A percentile compares a stretch with the other conserved stretches of the same genome.
These are phyloP conservation scores for Hymenopus coronatus DNA, from an alignment of 2,888 invertebrate genomes.

Conservation along the genomic window DNA sequence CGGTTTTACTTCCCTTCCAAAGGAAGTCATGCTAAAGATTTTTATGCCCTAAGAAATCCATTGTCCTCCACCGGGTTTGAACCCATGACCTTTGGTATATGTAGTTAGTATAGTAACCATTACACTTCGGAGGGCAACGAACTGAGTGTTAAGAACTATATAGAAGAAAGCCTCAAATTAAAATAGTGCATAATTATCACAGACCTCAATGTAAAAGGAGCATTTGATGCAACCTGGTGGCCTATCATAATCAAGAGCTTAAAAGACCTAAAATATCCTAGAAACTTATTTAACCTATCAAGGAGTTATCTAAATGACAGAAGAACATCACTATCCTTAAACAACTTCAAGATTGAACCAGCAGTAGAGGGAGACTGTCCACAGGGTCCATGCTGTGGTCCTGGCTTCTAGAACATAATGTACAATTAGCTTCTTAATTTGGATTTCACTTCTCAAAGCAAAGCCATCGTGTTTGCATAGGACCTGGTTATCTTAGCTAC, in stretches of 20 bases:
- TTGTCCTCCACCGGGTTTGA: no score
- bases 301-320: not conserved
- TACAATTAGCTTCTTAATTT: not conserved
- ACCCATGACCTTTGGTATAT: no score
- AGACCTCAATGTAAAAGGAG: not conserved
- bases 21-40: no score
- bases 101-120: no score
- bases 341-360: not conserved
- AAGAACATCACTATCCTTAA: not conserved
- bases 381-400: not conserved
- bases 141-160: not conserved
- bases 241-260: not conserved
- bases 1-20: no score
- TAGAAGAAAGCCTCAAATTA: not conserved
- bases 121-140: no score
- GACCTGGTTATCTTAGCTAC: not conserved
- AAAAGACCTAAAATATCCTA: not conserved
- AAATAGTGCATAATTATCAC: not conserved
- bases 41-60: no score
- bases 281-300: not conserved
- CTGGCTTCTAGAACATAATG: not conserved
- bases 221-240: not conserved
- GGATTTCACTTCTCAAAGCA: not conserved
- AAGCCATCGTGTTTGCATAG: not conserved
- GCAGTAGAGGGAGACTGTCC: not conserved